Evolutionary conservation across 92 coral and sea anemone species (phyloP), one percentile per base, ranked within the genome.

Genomic region (Anthopleura xanthogrammica): DNA sequence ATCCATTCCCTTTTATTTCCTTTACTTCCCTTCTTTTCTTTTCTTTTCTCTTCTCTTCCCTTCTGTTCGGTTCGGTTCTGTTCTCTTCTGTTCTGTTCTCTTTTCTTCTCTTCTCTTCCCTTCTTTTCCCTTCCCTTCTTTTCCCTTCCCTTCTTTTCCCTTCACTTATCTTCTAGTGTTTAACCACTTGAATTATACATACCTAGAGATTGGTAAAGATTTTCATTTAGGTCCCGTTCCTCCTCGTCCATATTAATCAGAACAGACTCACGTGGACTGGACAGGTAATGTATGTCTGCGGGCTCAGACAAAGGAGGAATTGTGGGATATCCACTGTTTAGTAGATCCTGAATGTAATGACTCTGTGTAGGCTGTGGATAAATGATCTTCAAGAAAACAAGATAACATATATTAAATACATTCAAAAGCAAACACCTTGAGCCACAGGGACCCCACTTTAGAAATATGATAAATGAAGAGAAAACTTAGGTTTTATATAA

Each of bases 291-390:
- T 16, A 76, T 11, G 39, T 80, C 83, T 75, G 76, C 78, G 36
- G 85, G 85, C 80, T 77, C 86, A 76, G 82, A 50, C 60, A 83
- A 52, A 6, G 82, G 54, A 16, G 91, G 87, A 12, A 79, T 81
- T 12, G 86, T 78, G 43, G 91, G 94, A 86, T 85, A 91, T 7
- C 87, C 88, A 64, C 86, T 88, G 56, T 88, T 85, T 24, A 91
- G 72, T 77, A 91, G 58, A 64, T 88, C 85, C 20, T 91, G 91
- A 17, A 88, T 79, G 60, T 89, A 90, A 29, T 86, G 87, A 75
- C 80, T 88, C 74, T 88, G 94, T 0, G 58, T 54, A 54, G 84
- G 83, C n/a, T 81, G 84, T 13, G 81, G 84, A 19, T 82, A 77
- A 3, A 87, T 55, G 40, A 84, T 79, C 91, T 90, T 54, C 19